phyloP scores from a whole-genome alignment of 1,140 invertebrate species.

The Popillia japonica region DNA sequence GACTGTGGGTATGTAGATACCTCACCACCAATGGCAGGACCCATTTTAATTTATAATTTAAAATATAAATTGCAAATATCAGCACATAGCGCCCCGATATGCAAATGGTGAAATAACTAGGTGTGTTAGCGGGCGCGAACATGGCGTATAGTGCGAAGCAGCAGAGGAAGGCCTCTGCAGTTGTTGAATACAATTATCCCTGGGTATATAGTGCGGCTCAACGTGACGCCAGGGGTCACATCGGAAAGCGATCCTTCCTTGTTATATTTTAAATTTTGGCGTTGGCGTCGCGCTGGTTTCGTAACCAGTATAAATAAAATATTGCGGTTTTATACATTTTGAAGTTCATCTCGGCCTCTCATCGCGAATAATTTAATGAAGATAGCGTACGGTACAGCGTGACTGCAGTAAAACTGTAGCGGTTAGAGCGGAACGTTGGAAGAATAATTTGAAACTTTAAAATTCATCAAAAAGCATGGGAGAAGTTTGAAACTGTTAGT shows the following conservation, averaged over 20 bases:
- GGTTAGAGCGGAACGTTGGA: neutral
- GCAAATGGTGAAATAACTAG: constrained; percentile 24
- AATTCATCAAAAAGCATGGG: neutral
- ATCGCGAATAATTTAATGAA: constrained; percentile 33
- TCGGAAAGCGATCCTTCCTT: neutral
- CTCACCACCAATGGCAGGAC: neutral
- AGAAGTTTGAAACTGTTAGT: too few relatives aligned
- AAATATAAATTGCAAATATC: constrained; percentile 34
- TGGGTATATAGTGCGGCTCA: neutral
- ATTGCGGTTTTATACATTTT: constrained; percentile 25
- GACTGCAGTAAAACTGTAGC: neutral
- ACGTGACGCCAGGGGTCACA: neutral
- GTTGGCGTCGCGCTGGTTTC: neutral
- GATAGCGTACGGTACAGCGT: neutral
- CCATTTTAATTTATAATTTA: constrained; percentile 33
- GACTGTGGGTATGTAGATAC: neutral
- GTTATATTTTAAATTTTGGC: constrained; percentile 21
- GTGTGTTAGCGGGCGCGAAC: constrained; percentile 28
- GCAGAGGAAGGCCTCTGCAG: constrained; percentile 1
- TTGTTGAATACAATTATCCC: constrained; percentile 25
- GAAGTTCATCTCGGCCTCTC: constrained; percentile 7
- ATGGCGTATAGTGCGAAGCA: neutral
- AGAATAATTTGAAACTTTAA: constrained; percentile 10
- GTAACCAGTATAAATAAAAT: constrained; percentile 25
- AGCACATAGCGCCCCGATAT: constrained; percentile 4